A percentile compares a stretch with the other conserved stretches of the same genome.
These are phyloP conservation scores for Luperina testacea DNA, from an alignment of 2,888 invertebrate genomes.

Conservation along the genomic window DNA sequence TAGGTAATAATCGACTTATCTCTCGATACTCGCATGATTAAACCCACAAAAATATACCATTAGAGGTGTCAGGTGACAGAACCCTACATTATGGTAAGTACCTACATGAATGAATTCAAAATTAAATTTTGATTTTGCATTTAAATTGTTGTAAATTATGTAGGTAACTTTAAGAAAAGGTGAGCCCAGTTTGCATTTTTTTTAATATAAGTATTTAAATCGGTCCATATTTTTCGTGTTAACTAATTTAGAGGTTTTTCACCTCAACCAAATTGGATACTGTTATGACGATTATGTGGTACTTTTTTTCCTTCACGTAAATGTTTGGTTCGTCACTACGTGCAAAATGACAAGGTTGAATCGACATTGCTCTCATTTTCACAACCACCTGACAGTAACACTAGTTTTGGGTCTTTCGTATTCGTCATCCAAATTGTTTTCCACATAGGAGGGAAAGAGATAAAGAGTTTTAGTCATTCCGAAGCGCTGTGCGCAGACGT, in stretches of 20 bases:
- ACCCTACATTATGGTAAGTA: not conserved
- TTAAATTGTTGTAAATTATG: conserved; percentile 2
- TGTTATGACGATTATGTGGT: not conserved
- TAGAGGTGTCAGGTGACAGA: not conserved
- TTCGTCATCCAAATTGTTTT: conserved; percentile 59
- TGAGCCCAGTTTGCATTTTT: not conserved
- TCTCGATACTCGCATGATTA: not conserved
- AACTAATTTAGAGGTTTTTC: conserved; percentile 11
- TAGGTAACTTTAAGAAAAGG: not conserved
- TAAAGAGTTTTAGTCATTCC: conserved; percentile 26
- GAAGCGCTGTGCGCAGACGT: conserved; percentile 72
- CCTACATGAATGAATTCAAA: not conserved
- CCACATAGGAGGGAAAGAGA: conserved; percentile 52
- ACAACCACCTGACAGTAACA: conserved; percentile 51
- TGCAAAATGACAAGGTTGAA: conserved; percentile 66
- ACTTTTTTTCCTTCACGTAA: conserved; percentile 50
- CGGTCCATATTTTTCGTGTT: conserved; percentile 2
- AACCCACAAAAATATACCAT: not conserved
- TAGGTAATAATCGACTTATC: not conserved
- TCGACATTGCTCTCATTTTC: conserved; percentile 76
- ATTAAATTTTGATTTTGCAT: not conserved
- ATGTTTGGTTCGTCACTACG: conserved; percentile 36
- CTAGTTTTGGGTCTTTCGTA: conserved; percentile 56
- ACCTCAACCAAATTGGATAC: conserved; percentile 6
- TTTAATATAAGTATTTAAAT: not conserved